Evolutionary conservation across 2,113 vertebrate genomes (phyloP).

Genomic region (Mesitornis unicolor): DNA sequence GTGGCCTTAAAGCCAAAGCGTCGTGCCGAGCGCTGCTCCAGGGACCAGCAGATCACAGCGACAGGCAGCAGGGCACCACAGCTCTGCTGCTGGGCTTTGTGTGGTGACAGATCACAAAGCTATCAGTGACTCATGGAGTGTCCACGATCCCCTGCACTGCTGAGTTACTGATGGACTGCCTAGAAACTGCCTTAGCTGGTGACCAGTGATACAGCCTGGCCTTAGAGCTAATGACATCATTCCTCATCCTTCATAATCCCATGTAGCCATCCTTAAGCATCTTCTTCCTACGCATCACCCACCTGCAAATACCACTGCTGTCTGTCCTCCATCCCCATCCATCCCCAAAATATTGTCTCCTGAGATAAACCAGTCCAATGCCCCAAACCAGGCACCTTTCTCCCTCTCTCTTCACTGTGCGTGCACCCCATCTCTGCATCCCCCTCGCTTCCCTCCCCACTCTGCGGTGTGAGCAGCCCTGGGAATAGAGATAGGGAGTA

Average conservation of each 20-base stretch:
- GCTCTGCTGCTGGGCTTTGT: not conserved
- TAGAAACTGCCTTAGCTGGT: not conserved
- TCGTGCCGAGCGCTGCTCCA: not conserved
- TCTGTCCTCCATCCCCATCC: not conserved
- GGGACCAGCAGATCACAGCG: not conserved
- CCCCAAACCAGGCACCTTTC: not conserved
- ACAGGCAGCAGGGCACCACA: not conserved
- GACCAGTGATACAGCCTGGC: not conserved
- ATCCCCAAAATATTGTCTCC: not conserved
- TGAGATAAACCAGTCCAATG: not conserved
- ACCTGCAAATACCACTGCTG: not conserved
- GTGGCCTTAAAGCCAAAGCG: not conserved
- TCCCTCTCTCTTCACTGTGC: not conserved
- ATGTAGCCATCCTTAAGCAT: not conserved
- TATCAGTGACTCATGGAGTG: not conserved
- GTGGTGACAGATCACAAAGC: not conserved
- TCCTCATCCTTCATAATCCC: not conserved
- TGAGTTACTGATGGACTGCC: not conserved
- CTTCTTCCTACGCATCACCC: not conserved
- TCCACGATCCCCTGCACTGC: not conserved
- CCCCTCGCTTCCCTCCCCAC: not conserved
- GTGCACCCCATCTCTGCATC: not conserved
- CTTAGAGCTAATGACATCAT: not conserved
- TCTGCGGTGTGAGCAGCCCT: not conserved
- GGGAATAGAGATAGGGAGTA: not conserved